These are phyloP conservation scores for Diloba caeruleocephala DNA, from an alignment of 2,888 invertebrate genomes.

Conservation along the genomic window DNA sequence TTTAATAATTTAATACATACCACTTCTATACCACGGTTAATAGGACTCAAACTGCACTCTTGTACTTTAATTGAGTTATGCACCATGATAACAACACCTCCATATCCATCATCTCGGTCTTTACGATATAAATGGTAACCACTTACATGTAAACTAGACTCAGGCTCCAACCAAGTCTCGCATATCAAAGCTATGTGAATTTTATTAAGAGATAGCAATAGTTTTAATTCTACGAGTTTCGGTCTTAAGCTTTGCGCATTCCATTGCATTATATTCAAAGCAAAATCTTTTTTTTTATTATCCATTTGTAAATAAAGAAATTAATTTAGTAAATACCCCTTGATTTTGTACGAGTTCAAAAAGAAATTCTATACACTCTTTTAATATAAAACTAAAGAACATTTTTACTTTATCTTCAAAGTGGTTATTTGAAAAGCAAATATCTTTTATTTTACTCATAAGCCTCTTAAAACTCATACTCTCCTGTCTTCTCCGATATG, in stretches of 20 bases:
- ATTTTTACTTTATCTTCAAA: not conserved
- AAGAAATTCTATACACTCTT: constrained; percentile 3
- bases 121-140: constrained; percentile 9
- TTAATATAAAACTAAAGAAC: not conserved
- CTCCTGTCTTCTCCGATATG: too few species aligned
- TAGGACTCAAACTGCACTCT: not conserved
- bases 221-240: constrained; percentile 7
- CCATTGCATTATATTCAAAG: constrained; percentile 9
- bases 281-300: not conserved
- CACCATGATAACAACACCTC: constrained; percentile 1
- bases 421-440: constrained; percentile 3
- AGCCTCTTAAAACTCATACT: too few species aligned
- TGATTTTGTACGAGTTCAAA: not conserved
- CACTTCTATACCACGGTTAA: constrained; percentile 8
- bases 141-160: not conserved
- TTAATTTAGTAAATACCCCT: not conserved
- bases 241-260: constrained; percentile 10
- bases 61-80: constrained; percentile 11
- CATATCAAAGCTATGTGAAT: constrained; percentile 1
- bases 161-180: constrained; percentile 10
- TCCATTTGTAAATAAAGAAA: constrained; percentile 3
- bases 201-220: constrained; percentile 5
- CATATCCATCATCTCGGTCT: constrained; percentile 5
- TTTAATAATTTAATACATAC: constrained; percentile 2
- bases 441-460: not conserved